Base-by-base conservation (phyloP, 2,888 invertebrate species). In the Drosophila crucigera region DNA sequence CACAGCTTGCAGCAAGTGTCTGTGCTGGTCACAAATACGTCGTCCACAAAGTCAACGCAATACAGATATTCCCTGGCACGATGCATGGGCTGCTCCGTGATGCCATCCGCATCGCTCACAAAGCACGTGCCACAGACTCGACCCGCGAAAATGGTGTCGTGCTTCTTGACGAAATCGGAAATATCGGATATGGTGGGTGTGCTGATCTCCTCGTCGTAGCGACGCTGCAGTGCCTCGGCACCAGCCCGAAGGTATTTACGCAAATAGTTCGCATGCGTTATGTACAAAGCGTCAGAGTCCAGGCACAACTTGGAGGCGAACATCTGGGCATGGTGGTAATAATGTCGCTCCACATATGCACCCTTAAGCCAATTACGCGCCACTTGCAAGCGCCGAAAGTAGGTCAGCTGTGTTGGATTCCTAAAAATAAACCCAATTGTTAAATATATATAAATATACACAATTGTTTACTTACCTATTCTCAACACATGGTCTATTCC, bases 291-390 rank as follows among this genome's bases (percentile, higher is more conserved):
- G 28, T 94, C 92, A 1, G 91, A 92, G 11, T 94, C 94, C 41
- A 95, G 82, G 56, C 94, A 92, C 11, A 95, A 80, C 93, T 94
- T 94, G 50, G 95, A 95, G 86, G 95, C 94, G 74, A 94, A 93
- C 90, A 94, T 94, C 52, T 91, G 91, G 7, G 88, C 89, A 58
- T 94, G 93, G 54, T 93, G 93, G 64, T 94, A 93, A 50, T 94
- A 91, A 19, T 93, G 88, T 37, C 91, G 92, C 74, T 94, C 94
- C 19, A 91, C 87, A 80, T 94, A 95, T 58, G 92, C 92, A 3
- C 95, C 95, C 55, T 91, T 92, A n/a, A 93, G 84, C 95, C 95
- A 95, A 83, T 95, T 95, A n/a, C 92, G 93, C 91, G 87, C 93
- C 91, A 90, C 92, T 91, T 78, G 92, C 78, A 84, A 90, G 58